Evolutionary conservation across 2,888 invertebrate genomes (phyloP).

Genomic region (Agrochola lychnidis): DNA sequence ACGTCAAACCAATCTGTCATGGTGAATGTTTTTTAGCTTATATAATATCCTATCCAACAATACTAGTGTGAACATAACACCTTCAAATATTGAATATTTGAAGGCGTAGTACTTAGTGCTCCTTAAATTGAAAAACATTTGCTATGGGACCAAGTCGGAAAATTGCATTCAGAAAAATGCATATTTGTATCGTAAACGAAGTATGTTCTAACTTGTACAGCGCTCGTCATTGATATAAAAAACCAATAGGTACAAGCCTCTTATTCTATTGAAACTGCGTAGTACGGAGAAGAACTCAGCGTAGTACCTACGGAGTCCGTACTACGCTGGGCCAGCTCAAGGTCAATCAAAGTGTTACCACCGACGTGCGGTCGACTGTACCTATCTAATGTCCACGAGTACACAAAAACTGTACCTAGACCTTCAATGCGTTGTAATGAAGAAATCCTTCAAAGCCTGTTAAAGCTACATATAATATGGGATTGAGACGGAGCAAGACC

Average conservation of each 20-base stretch:
- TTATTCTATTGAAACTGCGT: not conserved
- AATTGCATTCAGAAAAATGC: not conserved
- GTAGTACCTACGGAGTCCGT: too few species aligned
- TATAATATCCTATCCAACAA: constrained; percentile 6
- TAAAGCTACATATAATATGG: not conserved
- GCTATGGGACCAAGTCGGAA: not conserved
- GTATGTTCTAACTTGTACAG: not conserved
- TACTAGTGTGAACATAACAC: not conserved
- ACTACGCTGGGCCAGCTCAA: not conserved
- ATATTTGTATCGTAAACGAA: not conserved
- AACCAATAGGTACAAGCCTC: not conserved
- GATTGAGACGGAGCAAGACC: not conserved
- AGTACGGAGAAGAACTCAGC: too few species aligned
- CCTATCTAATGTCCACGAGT: not conserved
- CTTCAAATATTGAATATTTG: not conserved
- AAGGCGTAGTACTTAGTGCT: too few species aligned
- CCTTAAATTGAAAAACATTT: not conserved
- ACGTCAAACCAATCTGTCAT: not conserved
- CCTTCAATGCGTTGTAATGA: not conserved
- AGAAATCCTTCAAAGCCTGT: not conserved
- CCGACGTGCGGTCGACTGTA: too few species aligned
- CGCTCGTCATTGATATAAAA: not conserved
- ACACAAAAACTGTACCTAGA: not conserved
- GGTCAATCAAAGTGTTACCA: too few species aligned
- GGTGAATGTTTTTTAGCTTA: constrained; percentile 26